These are phyloP conservation scores for Acipenser oxyrinchus DNA, from an alignment of 2,797 vertebrate genomes.

Conservation along the genomic window DNA sequence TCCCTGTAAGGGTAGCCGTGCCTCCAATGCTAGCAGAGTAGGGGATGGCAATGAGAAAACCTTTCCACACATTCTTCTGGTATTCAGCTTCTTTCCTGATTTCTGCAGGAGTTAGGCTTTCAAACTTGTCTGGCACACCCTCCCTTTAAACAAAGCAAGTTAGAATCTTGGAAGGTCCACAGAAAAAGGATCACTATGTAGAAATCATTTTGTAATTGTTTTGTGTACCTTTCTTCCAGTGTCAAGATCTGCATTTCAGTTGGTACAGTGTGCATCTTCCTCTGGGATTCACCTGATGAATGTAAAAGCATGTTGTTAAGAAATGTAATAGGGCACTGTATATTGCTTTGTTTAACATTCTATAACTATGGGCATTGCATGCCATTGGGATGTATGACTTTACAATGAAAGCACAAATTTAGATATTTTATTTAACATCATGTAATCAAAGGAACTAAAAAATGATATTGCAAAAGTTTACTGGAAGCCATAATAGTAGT, in stretches of 20 bases:
- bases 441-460: no score
- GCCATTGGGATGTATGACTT: no score
- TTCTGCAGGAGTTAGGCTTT: conserved; percentile 50
- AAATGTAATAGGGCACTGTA: not conserved
- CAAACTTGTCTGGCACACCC: conserved; percentile 52
- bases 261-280: conserved; percentile 62
- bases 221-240: conserved; percentile 46
- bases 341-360: not conserved
- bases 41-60: conserved; percentile 91
- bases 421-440: no score
- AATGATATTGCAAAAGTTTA: no score
- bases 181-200: no score
- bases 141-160: conserved; percentile 49
- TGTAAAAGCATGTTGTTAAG: conserved; percentile 5
- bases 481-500: no score
- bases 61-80: conserved; percentile 88
- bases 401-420: no score
- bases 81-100: conserved; percentile 64
- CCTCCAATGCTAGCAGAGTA: conserved; percentile 93
- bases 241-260: conserved; percentile 79
- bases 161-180: conserved; percentile 6
- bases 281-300: conserved; percentile 41
- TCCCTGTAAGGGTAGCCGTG: conserved; percentile 88
- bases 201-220: no score
- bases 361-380: no score